These are phyloP conservation scores for Galbula dea DNA, from an alignment of 2,113 vertebrate species.

Conservation along the genomic window DNA sequence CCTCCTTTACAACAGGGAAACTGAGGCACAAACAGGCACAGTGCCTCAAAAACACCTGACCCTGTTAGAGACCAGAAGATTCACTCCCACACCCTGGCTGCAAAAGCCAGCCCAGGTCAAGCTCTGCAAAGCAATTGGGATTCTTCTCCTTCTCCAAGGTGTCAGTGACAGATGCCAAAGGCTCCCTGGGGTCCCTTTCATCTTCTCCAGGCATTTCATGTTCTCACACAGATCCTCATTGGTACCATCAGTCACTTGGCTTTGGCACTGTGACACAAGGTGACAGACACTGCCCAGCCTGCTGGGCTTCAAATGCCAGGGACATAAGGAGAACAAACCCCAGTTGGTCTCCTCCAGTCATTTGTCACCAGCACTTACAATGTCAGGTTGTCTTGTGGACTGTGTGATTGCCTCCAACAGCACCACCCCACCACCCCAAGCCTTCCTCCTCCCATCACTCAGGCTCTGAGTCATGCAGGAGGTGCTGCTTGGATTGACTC, in stretches of 20 bases:
- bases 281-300: not conserved
- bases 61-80: not conserved
- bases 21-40: not conserved
- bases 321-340: not conserved
- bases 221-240: not conserved
- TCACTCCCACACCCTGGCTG: rapidly evolving
- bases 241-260: not conserved
- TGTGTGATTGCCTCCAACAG: not conserved
- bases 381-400: rapidly evolving
- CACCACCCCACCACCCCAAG: rapidly evolving
- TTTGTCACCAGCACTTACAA: not conserved
- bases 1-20: not conserved
- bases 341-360: not conserved
- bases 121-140: not conserved
- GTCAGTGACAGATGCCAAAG: not conserved
- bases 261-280: not conserved
- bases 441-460: not conserved
- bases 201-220: not conserved
- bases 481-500: not conserved
- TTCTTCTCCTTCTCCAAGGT: not conserved
- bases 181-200: not conserved
- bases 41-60: rapidly evolving
- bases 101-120: not conserved
- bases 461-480: not conserved
- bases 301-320: not conserved